phyloP scores from a whole-genome alignment of 2,888 invertebrate genomes.

The Xestia xanthographa region DNA sequence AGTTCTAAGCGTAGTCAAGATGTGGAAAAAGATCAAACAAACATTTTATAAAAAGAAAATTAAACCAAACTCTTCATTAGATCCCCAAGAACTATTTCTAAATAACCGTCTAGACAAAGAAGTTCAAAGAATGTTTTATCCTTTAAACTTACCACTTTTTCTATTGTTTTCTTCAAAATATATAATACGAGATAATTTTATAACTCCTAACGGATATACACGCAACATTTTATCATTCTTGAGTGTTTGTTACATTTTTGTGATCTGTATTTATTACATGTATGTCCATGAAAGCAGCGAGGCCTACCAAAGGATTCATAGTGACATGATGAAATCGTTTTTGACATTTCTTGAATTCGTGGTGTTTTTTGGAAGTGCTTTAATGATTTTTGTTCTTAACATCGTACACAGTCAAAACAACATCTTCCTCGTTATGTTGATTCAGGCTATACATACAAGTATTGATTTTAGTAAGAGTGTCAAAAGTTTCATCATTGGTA shows the following conservation, averaged over 20 bases:
- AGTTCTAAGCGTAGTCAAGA: background rate
- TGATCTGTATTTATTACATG: background rate
- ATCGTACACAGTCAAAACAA: background rate
- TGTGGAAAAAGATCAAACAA: background rate
- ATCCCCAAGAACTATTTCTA: background rate
- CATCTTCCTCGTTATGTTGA: background rate
- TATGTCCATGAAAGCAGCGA: background rate
- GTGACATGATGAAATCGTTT: background rate
- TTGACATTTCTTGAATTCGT: background rate
- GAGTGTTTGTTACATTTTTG: background rate
- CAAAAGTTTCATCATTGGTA: background rate
- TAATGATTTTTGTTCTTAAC: background rate
- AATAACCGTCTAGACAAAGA: background rate
- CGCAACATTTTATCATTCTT: background rate
- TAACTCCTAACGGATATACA: background rate
- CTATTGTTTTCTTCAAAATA: background rate
- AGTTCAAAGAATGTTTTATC: background rate
- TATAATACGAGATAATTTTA: background rate
- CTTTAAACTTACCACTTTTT: background rate
- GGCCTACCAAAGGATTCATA: background rate
- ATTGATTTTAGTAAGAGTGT: background rate
- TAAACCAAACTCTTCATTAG: background rate
- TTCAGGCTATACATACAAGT: background rate
- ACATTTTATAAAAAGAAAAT: background rate
- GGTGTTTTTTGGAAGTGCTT: background rate